Evolutionary conservation across 2,888 invertebrate genomes (phyloP).

Genomic region (Noctua fimbriata): DNA sequence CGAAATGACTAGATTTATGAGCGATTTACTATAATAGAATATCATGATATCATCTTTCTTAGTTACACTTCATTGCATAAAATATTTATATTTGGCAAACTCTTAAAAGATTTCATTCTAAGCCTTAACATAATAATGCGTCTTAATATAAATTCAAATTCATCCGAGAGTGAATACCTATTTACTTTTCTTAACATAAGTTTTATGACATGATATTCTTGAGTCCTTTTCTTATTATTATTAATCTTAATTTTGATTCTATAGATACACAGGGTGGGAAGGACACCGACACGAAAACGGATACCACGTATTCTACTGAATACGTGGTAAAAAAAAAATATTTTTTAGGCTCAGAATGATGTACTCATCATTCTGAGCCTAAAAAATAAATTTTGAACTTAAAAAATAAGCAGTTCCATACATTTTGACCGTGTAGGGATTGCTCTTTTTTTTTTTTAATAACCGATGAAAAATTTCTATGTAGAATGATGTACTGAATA

Average conservation of each 20-base stretch:
- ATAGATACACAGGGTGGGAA: neutral
- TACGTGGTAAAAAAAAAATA: too few species aligned
- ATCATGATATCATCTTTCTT: neutral
- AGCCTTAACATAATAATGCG: neutral
- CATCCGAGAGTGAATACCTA: neutral
- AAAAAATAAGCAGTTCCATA: too few species aligned
- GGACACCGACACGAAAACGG: too few species aligned
- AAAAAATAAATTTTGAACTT: too few species aligned
- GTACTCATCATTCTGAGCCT: too few species aligned
- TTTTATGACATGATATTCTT: neutral
- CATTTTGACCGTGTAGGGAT: too few species aligned
- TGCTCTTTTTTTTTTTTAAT: too few species aligned
- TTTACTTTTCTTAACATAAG: neutral
- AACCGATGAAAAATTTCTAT: too few species aligned
- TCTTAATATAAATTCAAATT: conserved; percentile 8
- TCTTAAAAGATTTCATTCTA: neutral
- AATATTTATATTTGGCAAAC: conserved; percentile 18
- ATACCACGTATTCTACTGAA: too few species aligned
- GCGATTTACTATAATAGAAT: neutral
- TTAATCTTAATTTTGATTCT: neutral
- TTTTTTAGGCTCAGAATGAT: too few species aligned
- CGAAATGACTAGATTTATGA: conserved; percentile 24
- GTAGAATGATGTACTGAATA: too few species aligned
- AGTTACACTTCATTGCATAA: neutral
- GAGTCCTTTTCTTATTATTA: neutral